phyloP scores from a whole-genome alignment of 2,888 invertebrate species.

The Agrochola lychnidis region DNA sequence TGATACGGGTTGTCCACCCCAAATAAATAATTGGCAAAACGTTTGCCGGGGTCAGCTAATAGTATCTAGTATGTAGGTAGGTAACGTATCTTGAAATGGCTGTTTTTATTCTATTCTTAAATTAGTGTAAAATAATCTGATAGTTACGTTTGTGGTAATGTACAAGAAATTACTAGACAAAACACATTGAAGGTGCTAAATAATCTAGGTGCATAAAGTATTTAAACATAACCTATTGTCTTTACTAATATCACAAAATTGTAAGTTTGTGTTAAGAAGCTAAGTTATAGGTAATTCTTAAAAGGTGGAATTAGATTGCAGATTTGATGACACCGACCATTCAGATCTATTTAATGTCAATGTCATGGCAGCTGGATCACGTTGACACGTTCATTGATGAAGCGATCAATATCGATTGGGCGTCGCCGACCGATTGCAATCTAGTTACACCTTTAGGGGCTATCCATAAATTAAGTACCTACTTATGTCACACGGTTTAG shows the following conservation, averaged over 20 bases:
- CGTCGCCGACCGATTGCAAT: neutral
- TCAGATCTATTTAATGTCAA: neutral
- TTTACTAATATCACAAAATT: too few species aligned
- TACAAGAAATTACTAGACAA: too few species aligned
- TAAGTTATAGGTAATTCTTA: neutral
- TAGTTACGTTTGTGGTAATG: neutral
- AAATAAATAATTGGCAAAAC: too few species aligned
- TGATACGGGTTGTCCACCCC: too few species aligned
- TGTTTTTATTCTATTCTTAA: neutral
- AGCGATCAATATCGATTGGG: neutral
- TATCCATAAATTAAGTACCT: too few species aligned
- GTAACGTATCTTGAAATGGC: neutral
- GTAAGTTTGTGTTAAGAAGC: neutral
- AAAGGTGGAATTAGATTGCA: too few species aligned
- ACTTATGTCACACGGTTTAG: too few species aligned
- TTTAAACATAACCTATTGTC: too few species aligned
- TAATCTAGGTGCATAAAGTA: conserved; percentile 1
- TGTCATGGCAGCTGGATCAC: neutral
- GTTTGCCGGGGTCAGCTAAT: too few species aligned
- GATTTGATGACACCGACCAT: too few species aligned
- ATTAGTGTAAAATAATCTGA: neutral
- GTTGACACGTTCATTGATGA: neutral
- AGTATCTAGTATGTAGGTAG: neutral
- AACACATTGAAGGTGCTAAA: too few species aligned
- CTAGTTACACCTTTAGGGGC: too few species aligned